Percentiles rank a stretch among this genome's conserved stretches.
Evolutionary conservation across 2,888 invertebrate genomes (phyloP).

Genomic region (Synanthedon myopaeformis): DNA sequence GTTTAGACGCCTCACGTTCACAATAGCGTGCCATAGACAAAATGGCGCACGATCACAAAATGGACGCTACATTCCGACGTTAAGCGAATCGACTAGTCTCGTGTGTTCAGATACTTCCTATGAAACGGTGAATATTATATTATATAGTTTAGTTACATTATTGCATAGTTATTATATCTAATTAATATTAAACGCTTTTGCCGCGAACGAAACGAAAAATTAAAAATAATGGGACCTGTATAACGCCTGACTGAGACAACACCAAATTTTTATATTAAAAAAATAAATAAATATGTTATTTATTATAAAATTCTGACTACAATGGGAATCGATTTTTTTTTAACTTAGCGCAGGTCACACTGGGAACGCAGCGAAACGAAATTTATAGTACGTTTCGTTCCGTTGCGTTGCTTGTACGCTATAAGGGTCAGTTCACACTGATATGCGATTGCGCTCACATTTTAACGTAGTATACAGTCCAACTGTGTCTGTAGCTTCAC

Average conservation of each 20-base stretch:
- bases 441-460: too few species aligned
- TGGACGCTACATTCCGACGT: conserved; percentile 24
- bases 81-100: conserved; percentile 38
- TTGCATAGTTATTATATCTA: conserved; percentile 4
- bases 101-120: conserved; percentile 42
- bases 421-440: too few species aligned
- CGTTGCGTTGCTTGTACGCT: neutral
- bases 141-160: conserved; percentile 21
- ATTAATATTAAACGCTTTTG: conserved; percentile 13
- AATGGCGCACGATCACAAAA: conserved; percentile 1
- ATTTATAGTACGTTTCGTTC: neutral
- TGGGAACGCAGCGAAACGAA: neutral
- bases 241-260: conserved; percentile 53
- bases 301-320: conserved; percentile 18
- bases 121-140: conserved; percentile 8
- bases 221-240: conserved; percentile 48
- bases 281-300: conserved; percentile 28
- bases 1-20: too few species aligned
- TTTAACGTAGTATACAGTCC: too few species aligned
- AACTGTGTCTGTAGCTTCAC: too few species aligned
- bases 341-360: neutral
- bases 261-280: conserved; percentile 54
- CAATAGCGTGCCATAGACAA: too few species aligned
- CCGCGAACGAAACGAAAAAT: conserved; percentile 20
- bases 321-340: neutral